Conservation (phyloP, 2,113 vertebrate genomes). For the Osmerus eperlanus region DNA sequence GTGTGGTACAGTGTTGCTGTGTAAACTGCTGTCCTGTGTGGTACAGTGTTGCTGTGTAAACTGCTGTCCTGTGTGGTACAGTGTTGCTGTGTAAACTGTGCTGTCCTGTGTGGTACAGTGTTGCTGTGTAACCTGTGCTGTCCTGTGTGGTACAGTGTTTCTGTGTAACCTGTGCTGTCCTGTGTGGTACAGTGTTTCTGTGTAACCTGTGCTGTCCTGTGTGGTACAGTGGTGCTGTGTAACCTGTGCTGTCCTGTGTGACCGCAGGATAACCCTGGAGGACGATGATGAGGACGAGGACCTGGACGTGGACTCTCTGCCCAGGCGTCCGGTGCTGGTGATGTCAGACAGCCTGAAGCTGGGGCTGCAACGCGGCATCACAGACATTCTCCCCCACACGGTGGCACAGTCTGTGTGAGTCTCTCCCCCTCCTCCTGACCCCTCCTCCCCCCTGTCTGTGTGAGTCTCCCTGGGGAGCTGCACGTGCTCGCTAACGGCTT, state of each 20-base stretch:
- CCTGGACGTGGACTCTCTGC: conserved; percentile 68
- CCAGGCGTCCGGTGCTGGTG: conserved; percentile 70
- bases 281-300: conserved; percentile 75
- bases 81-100: neutral
- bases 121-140: too few relatives aligned
- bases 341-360: conserved; percentile 76
- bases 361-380: conserved; percentile 73
- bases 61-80: neutral
- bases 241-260: neutral
- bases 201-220: too few relatives aligned
- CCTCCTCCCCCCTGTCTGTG: conserved; percentile 65
- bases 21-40: neutral
- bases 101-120: too few relatives aligned
- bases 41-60: neutral
- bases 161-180: neutral
- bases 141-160: neutral
- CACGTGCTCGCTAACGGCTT: neutral
- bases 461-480: conserved; percentile 47
- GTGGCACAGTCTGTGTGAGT: conserved; percentile 78
- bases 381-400: conserved; percentile 74
- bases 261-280: conserved; percentile 72
- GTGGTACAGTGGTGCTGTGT: neutral
- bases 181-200: neutral
- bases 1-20: neutral
- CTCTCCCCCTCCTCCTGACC: neutral